Evolutionary conservation across 2,888 invertebrate genomes (phyloP), one percentile per base, ranked within the genome.

Genomic region (Drosophila atroscutellata): DNA sequence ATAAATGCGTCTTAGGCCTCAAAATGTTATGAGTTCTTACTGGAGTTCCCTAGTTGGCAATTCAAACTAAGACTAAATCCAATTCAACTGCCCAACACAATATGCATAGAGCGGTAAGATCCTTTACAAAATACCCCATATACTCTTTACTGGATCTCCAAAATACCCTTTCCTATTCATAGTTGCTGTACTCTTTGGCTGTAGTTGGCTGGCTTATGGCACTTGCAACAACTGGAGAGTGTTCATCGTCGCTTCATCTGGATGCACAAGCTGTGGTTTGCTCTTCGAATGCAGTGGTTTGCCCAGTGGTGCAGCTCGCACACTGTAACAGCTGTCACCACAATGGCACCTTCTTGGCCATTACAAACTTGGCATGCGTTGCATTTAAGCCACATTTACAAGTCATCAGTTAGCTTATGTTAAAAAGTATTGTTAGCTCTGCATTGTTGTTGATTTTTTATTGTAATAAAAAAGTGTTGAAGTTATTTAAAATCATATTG

Each of bases 1-100:
- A 89, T 76, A 85, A 85, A 71, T 74, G 39, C 7, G 26, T 28
- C 36, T 55, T 77, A 71, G 77, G 70, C 73, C 65, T 72, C 28
- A 30, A 26, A 64, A 42, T 34, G 42, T 57, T 47, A 89, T 85
- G 90, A 89, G 89, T 90, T 88, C 85, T 83, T 85, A 89, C 79
- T 86, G 85, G 90, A 78, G 83, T 90, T 90, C 54, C 65, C 69
- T 72, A 26, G 50, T 30, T 55, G 73, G 77, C 73, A 82, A 89
- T 86, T 88, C 85, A 86, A 88, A 90, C 66, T 86, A 87, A 90
- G 89, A 84, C 83, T 78, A 83, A 74, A 89, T 81, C 86, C 81
- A 77, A 81, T 77, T 66, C 70, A 65, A 69, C 49, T 49, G 54
- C 4, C 56, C n/a, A 36, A 45, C 32, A 56, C 71, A 81, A 80